These are phyloP conservation scores for Lepas anatifera DNA, from an alignment of 2,888 invertebrate genomes.

Conservation along the genomic window DNA sequence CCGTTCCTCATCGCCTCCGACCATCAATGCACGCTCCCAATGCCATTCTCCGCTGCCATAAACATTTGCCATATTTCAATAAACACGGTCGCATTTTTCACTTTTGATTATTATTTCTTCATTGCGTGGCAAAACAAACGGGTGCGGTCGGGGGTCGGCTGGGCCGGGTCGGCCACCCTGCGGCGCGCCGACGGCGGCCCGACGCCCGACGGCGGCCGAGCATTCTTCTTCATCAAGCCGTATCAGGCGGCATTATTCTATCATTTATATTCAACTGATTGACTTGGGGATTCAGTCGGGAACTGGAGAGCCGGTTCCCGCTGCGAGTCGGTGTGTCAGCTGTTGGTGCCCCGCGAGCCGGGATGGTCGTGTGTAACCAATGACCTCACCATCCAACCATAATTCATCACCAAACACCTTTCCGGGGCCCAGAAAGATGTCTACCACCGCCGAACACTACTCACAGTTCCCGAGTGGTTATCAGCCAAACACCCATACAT, in stretches of 20 bases:
- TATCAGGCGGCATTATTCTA: constrained; percentile 9
- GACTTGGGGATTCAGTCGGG: neutral
- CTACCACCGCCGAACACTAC: too few relatives aligned
- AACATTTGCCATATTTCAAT: constrained; percentile 11
- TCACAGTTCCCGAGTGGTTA: too few relatives aligned
- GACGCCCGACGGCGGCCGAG: neutral
- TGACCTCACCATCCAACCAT: too few relatives aligned
- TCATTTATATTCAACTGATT: constrained; percentile 12
- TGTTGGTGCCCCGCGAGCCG: neutral
- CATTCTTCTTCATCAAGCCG: constrained; percentile 9
- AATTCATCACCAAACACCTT: too few relatives aligned
- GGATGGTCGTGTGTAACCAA: too few relatives aligned
- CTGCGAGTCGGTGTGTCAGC: neutral
- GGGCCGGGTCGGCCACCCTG: neutral
- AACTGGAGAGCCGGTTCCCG: neutral
- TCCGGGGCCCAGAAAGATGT: too few relatives aligned
- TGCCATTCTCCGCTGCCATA: constrained; percentile 9
- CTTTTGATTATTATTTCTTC: constrained; percentile 10
- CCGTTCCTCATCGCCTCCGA: too few relatives aligned
- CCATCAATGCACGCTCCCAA: constrained; percentile 9
- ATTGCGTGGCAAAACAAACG: constrained; percentile 12
- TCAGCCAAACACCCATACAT: too few relatives aligned
- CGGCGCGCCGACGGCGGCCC: neutral
- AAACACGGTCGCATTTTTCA: constrained; percentile 7
- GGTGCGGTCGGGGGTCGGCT: neutral